Evolutionary conservation across 2,113 vertebrate genomes (phyloP).

Genomic region (Odontesthes bonariensis): DNA sequence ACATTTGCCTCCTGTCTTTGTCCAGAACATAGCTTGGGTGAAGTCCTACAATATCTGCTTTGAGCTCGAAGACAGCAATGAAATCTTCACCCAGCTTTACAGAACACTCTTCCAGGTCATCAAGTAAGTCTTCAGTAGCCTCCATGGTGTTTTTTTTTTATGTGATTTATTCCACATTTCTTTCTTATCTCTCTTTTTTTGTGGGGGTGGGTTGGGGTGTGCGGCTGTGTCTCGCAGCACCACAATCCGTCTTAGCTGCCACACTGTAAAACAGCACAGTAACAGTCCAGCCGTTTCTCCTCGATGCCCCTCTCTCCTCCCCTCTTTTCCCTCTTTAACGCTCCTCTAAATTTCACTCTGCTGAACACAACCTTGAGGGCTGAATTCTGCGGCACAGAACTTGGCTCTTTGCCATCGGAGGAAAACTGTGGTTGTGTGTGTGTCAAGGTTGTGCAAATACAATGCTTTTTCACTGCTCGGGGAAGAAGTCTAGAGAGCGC

Average conservation of each 20-base stretch:
- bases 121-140: constrained; percentile 89
- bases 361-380: constrained; percentile 72
- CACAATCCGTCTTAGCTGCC: constrained; percentile 16
- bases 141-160: background rate
- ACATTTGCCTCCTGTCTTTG: constrained; percentile 13
- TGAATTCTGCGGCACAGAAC: constrained; percentile 69
- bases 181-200: background rate
- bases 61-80: constrained; percentile 98
- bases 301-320: constrained; percentile 19
- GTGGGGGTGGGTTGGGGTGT: background rate
- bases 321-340: background rate
- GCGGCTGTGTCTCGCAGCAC: background rate
- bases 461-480: constrained; percentile 14
- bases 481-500: background rate
- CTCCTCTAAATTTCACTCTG: constrained; percentile 53
- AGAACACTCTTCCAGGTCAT: constrained; percentile 98
- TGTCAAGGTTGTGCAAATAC: constrained; percentile 41
- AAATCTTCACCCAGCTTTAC: constrained; percentile 99
- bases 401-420: constrained; percentile 65
- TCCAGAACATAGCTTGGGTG: constrained; percentile 98
- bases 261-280: constrained; percentile 17
- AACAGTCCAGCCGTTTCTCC: constrained; percentile 45
- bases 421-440: constrained; percentile 36
- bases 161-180: background rate
- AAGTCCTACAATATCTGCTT: constrained; percentile 99